A percentile compares a stretch with the other conserved stretches of the same genome.
These are phyloP conservation scores for Bettongia penicillata DNA, from an alignment of 2,113 vertebrate genomes.

Conservation along the genomic window DNA sequence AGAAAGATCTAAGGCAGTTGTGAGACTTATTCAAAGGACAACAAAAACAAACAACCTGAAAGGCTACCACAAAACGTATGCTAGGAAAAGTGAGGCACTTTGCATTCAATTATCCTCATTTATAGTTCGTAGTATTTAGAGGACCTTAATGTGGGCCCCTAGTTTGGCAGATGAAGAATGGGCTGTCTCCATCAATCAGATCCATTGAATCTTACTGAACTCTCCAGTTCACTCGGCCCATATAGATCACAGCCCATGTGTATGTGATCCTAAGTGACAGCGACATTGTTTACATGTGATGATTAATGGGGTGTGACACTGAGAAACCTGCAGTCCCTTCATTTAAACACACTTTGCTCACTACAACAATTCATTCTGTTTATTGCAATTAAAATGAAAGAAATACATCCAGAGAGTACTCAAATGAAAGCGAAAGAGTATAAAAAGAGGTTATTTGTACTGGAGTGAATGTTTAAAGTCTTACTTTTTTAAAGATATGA, in stretches of 20 bases:
- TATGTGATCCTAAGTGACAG: neutral
- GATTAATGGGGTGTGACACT: conserved; percentile 58
- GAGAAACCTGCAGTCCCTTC: neutral
- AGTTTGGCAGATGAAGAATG: neutral
- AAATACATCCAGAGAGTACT: neutral
- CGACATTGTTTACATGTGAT: neutral
- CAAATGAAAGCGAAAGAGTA: neutral
- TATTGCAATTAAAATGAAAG: conserved; percentile 27
- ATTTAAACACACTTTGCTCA: conserved; percentile 34
- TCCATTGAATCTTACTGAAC: neutral
- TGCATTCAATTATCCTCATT: conserved; percentile 27
- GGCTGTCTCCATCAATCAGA: conserved; percentile 33
- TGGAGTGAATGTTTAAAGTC: neutral
- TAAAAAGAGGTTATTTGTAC: neutral
- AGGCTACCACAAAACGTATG: neutral
- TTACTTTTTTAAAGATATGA: neutral
- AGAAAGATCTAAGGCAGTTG: neutral
- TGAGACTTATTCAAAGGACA: neutral
- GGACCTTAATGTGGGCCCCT: neutral
- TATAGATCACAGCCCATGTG: neutral
- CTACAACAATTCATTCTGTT: conserved; percentile 47
- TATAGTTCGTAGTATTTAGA: neutral
- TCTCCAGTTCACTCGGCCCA: neutral
- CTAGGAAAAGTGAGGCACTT: conserved; percentile 42
- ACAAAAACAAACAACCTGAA: neutral